These are phyloP conservation scores for Oligia strigilis DNA, from an alignment of 2,888 invertebrate species.

Conservation along the genomic window DNA sequence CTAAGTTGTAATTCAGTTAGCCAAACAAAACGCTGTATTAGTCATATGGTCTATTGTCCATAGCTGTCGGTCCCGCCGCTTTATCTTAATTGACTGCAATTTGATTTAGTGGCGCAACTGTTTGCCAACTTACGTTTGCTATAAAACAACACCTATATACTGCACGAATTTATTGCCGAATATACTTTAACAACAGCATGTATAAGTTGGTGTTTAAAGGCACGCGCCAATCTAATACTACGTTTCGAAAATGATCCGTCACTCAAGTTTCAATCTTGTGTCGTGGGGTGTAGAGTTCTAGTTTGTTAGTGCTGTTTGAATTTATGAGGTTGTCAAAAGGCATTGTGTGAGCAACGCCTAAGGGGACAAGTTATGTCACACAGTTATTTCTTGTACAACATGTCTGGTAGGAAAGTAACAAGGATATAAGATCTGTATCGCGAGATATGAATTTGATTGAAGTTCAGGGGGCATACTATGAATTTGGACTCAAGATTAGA, in stretches of 20 bases:
- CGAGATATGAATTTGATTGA: conserved; percentile 78
- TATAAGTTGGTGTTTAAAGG: conserved; percentile 72
- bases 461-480: conserved; percentile 74
- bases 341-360: conserved; percentile 83
- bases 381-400: conserved; percentile 85
- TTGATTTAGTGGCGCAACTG: conserved; percentile 86
- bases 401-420: conserved; percentile 85
- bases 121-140: conserved; percentile 74
- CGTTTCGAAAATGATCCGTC: conserved; percentile 48
- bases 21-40: conserved; percentile 87
- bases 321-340: conserved; percentile 71
- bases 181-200: conserved; percentile 67
- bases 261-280: conserved; percentile 67
- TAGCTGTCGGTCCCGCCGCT: conserved; percentile 85
- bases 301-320: conserved; percentile 48
- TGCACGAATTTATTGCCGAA: conserved; percentile 64
- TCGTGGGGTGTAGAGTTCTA: conserved; percentile 42
- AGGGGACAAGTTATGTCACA: conserved; percentile 87
- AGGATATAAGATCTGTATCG: conserved; percentile 88
- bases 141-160: conserved; percentile 59
- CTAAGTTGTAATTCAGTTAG: conserved; percentile 84
- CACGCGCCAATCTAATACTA: conserved; percentile 69
- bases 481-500: conserved; percentile 62
- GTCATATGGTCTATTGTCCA: conserved; percentile 87
- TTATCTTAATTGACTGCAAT: conserved; percentile 90